phyloP scores from a whole-genome alignment of 2,797 vertebrate species.

The Lepilemur septentrionalis region DNA sequence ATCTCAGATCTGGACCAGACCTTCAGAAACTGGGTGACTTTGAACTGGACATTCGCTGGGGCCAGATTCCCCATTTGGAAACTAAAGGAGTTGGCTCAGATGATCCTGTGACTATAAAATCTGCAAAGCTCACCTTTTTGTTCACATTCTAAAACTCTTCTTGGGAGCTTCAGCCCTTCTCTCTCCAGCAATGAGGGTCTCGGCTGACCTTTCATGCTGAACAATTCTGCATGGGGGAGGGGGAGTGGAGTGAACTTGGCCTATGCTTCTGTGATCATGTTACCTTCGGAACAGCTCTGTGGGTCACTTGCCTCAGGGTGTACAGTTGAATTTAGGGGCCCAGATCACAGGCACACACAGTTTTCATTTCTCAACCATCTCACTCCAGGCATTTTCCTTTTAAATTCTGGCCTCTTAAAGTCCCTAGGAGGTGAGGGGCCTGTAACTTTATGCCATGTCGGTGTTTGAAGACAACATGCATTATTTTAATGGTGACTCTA shows the following conservation, averaged over 20 bases:
- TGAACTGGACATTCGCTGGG: not conserved
- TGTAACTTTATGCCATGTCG: not conserved
- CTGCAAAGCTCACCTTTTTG: not conserved
- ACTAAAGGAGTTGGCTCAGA: not conserved
- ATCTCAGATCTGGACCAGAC: not conserved
- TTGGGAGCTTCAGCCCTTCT: not conserved
- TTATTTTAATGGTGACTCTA: not conserved
- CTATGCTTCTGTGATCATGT: not conserved
- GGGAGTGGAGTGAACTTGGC: not conserved
- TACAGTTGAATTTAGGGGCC: not conserved
- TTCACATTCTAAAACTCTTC: not conserved
- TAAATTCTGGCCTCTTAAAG: not conserved
- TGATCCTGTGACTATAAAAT: not conserved
- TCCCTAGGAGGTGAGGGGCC: not conserved
- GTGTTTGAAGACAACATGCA: not conserved
- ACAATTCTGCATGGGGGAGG: too few relatives aligned
- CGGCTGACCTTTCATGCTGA: rapidly evolving
- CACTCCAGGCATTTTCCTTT: not conserved
- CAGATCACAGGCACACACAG: not conserved
- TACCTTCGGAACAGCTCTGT: not conserved
- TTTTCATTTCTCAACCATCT: not conserved
- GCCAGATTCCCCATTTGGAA: not conserved
- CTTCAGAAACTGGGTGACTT: not conserved
- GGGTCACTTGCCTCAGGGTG: not conserved
- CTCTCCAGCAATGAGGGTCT: not conserved